These are phyloP conservation scores for Acyrthosiphon pisum DNA, from an alignment of 1,140 invertebrate genomes.

Conservation along the genomic window DNA sequence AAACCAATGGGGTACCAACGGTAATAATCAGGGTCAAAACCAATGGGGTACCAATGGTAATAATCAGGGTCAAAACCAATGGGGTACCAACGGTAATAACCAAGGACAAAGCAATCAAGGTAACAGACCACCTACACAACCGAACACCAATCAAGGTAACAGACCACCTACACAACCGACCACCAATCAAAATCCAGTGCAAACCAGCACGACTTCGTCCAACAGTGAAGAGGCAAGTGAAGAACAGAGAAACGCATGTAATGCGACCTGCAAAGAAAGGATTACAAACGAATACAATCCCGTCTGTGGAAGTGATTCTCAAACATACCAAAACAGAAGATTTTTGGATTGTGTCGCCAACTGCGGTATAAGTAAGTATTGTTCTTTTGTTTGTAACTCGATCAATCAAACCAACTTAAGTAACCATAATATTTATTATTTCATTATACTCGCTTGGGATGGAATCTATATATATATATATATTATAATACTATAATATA, in stretches of 20 bases:
- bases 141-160: background rate
- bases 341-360: constrained; percentile 18
- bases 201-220: background rate
- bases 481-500: too few relatives aligned
- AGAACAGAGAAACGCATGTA: background rate
- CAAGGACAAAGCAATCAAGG: too few relatives aligned
- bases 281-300: constrained; percentile 38
- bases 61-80: background rate
- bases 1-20: background rate
- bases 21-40: background rate
- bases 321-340: constrained; percentile 28
- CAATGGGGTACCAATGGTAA: background rate
- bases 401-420: background rate
- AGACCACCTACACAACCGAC: background rate
- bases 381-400: background rate
- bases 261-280: background rate
- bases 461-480: background rate
- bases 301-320: background rate
- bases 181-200: background rate
- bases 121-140: background rate
- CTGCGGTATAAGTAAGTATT: constrained; percentile 34
- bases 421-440: background rate
- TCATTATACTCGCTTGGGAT: background rate
- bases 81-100: background rate
- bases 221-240: background rate